Base-by-base conservation (phyloP, 2,113 vertebrate species). In the human region DNA sequence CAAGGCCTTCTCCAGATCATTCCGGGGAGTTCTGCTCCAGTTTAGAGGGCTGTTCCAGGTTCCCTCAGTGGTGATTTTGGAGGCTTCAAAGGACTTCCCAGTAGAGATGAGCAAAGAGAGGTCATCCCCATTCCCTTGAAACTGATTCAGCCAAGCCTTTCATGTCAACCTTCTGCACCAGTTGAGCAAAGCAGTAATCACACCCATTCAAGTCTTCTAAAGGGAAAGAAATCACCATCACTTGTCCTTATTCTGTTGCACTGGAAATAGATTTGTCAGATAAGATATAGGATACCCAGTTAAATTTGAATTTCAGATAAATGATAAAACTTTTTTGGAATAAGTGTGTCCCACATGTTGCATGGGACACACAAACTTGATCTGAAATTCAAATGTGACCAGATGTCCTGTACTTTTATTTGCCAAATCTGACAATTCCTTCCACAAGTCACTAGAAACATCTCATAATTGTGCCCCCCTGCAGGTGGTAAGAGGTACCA, bases 231-330 rank as follows among this genome's bases (percentile, higher is more conserved):
- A 35, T 40, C 59, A 9, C 40, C 50, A 72, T n/a, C 23, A 30
- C 40, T 52, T 73, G n/a, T 27, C 66, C 38, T 68, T 35, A 64
- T 27, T 91, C 30, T 43, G 11, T 17, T 50, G 14, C 17, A 45
- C 25, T 64, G 12, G 30, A 94, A 72, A 30, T 66, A 88, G 2
- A 23, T 57, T 90, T 97, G 17, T 22, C 57, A 80, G 30, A 48
- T 75, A 83, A 94, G 93, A 93, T 35, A 32, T 2, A 79, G 30
- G 35, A 76, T 75, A 35, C 45, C 22, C 35, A 76, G n/a, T 80
- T 76, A 83, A 66, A 76, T 82, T n/a, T 92, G 45, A 89, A 92
- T 43, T 89, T 96, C 30, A 89, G 55, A 91, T 48, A 73, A 96
- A 90, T 9, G 32, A 5, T 38, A 38, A 83, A 94, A 83, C 1